These are phyloP conservation scores for Leptinotarsa undecemlineata DNA, from an alignment of 1,140 invertebrate genomes.

Conservation along the genomic window DNA sequence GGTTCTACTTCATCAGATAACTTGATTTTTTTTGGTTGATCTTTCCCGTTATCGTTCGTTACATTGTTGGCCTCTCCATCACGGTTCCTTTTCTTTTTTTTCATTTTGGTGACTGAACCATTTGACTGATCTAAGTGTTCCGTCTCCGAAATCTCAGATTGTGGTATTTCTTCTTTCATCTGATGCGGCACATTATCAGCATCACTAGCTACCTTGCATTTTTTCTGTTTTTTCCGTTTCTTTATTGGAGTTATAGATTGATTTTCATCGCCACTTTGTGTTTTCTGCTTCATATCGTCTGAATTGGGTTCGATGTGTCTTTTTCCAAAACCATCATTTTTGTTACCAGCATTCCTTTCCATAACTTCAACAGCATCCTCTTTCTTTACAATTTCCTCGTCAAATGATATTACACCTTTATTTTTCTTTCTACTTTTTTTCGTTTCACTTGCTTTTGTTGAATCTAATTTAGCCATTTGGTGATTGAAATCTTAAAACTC, in stretches of 20 bases:
- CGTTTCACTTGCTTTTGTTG: background rate
- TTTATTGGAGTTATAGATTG: conserved; percentile 2
- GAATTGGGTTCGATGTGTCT: background rate
- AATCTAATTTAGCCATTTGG: background rate
- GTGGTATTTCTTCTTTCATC: background rate
- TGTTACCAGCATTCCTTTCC: conserved; percentile 18
- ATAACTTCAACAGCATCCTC: conserved; percentile 33
- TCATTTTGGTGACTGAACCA: background rate
- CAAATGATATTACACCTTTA: conserved; percentile 33
- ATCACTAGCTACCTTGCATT: conserved; percentile 3
- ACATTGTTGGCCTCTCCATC: background rate
- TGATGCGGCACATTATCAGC: background rate
- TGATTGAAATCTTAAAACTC: too few relatives aligned
- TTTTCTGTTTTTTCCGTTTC: background rate
- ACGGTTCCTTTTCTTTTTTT: background rate
- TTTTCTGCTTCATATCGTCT: conserved; percentile 16
- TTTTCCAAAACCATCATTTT: conserved; percentile 10
- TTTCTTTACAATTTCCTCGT: conserved; percentile 41
- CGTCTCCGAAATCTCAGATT: background rate
- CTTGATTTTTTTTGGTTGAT: background rate
- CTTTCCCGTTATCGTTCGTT: background rate
- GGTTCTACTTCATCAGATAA: background rate
- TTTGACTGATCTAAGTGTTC: background rate
- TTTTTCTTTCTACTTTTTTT: conserved; percentile 16
- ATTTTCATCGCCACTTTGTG: conserved; percentile 9